Evolutionary conservation across 2,113 vertebrate genomes (phyloP), one percentile per base, ranked within the genome.

Genomic region (Nipponia nippon): DNA sequence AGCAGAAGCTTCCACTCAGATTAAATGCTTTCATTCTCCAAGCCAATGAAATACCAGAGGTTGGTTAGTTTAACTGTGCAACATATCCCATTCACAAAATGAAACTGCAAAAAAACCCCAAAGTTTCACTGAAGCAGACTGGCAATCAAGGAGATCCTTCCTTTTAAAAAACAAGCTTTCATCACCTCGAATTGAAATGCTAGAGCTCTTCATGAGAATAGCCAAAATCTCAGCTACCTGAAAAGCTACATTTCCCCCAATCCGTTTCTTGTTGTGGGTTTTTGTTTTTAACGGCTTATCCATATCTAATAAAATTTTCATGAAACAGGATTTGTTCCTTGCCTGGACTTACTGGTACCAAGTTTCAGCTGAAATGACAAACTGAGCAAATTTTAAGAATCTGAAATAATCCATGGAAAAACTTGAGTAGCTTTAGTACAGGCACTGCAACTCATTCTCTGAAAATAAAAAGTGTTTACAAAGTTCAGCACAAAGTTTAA

Each of bases 131-230:
- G 65, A 58, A 79, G 58, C 73, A 85, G n/a, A 56, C 40, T 67
- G 44, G 81, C 61, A 76, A 53, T 38, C 62, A 65, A 58, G 61
- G 22, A 78, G 29, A 83, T 69, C 70, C 59, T 76, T 79, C 81
- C 58, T 84, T 91, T 62, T n/a, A 94, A 93, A 89, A 91, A 83
- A 53, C 91, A 89, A 58, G 34, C 71, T 91, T 95, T 95, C 94
- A 91, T 46, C 91, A 87, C 87, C 70, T 95, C 59, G 47, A 72
- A 49, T 8, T 79, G 70, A 69, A 82, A 72, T 58, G 53, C 73
- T 58, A 76, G 70, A 93, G 52, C 42, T 83, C 73, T 77, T 91
- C 20, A 16, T 34, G 12, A 84, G 29, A 81, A 19, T 30, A 69
- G 80, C 40, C 49, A 94, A 93, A 84, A 75, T 82, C 70, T 79